phyloP scores from a whole-genome alignment of 2,113 vertebrate species.

The Proteles cristata region DNA sequence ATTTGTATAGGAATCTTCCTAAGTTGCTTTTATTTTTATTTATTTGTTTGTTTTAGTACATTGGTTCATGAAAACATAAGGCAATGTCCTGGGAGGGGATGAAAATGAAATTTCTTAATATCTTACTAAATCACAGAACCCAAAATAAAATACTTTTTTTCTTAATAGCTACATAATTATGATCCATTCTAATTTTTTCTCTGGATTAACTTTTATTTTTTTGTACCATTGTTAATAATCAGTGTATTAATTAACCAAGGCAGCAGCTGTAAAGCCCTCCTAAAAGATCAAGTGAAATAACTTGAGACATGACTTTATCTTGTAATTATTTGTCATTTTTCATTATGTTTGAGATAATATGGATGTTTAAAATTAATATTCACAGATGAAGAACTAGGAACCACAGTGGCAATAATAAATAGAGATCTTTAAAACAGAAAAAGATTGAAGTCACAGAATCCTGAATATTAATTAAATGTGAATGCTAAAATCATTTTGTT shows the following conservation, averaged over 20 bases:
- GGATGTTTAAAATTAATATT: background rate
- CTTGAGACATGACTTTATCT: background rate
- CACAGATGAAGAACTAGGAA: background rate
- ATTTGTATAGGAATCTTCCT: background rate
- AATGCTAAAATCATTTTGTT: background rate
- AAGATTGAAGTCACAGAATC: background rate
- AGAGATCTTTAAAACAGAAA: background rate
- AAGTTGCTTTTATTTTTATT: background rate
- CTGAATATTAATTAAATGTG: background rate
- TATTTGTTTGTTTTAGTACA: background rate
- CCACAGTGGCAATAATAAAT: background rate
- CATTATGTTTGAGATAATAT: background rate
- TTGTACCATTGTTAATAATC: background rate
- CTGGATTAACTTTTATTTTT: background rate
- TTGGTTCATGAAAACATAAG: background rate
- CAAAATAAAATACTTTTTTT: background rate
- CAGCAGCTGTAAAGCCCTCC: background rate
- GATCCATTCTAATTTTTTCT: background rate
- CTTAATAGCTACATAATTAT: background rate
- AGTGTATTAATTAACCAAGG: background rate
- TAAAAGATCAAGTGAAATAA: background rate
- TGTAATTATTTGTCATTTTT: background rate
- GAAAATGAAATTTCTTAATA: background rate
- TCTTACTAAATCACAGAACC: background rate
- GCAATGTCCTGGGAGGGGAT: background rate